Conservation (phyloP, 2,113 vertebrate genomes). For the Prinia subflava region DNA sequence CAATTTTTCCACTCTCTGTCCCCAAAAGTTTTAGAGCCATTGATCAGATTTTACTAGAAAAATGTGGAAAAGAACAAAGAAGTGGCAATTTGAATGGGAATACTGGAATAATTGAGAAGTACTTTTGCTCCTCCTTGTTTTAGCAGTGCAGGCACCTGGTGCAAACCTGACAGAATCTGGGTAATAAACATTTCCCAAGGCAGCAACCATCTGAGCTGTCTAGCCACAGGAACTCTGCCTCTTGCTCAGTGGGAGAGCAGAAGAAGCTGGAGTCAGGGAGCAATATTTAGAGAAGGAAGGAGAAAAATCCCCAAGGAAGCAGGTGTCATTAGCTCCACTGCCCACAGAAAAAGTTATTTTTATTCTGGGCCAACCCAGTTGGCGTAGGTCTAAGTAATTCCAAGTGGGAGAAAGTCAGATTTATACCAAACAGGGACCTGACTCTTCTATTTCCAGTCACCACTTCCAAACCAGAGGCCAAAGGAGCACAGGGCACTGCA, state of each 20-base stretch:
- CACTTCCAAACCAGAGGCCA: not conserved
- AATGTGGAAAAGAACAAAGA: not conserved
- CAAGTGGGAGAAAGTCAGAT: not conserved
- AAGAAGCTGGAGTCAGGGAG: not conserved
- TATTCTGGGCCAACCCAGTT: not conserved
- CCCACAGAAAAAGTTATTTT: not conserved
- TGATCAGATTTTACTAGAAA: not conserved
- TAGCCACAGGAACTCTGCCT: not conserved
- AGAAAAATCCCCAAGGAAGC: not conserved
- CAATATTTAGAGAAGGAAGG: not conserved
- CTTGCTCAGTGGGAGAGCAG: not conserved
- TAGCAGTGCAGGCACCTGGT: not conserved
- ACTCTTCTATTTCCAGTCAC: not conserved
- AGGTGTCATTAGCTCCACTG: constrained; percentile 1
- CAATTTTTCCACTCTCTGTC: not conserved
- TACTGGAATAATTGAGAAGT: not conserved
- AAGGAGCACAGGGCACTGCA: not conserved
- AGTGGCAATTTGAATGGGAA: not conserved
- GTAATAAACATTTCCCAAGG: not conserved
- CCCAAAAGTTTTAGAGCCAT: not conserved
- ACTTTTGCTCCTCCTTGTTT: not conserved
- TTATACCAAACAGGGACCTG: not conserved
- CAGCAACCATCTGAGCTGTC: not conserved
- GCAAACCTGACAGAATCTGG: not conserved
- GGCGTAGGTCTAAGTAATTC: not conserved